Percentiles rank a stretch among this genome's conserved stretches.
Conservation (phyloP, 2,113 vertebrate species). For the Cochlearius cochlearius region DNA sequence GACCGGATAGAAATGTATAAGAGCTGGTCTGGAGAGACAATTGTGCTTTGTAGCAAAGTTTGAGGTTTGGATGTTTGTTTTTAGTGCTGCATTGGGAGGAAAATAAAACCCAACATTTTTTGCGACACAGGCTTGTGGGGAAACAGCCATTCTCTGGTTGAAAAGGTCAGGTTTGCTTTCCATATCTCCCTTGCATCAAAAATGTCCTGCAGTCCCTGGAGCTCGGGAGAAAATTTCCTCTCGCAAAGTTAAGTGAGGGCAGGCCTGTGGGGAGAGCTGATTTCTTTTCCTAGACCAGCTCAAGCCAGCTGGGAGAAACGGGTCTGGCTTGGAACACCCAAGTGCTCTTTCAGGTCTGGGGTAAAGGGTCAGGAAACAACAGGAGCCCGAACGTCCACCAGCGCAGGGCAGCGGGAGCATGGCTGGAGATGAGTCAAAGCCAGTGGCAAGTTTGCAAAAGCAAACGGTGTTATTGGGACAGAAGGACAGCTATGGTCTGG, state of each 20-base stretch:
- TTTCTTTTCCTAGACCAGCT: background rate
- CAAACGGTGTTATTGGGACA: background rate
- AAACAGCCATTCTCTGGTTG: constrained; percentile 19
- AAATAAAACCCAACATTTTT: constrained; percentile 39
- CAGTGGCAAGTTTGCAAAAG: background rate
- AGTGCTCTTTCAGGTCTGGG: background rate
- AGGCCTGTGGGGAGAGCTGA: background rate
- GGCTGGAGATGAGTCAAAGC: background rate
- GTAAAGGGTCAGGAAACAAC: background rate
- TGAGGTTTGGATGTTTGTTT: constrained; percentile 57
- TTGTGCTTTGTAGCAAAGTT: background rate
- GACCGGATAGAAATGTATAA: fast-evolving
- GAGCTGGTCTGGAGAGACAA: background rate
- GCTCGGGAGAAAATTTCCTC: constrained; percentile 25
- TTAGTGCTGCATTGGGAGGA: background rate
- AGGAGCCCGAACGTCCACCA: background rate
- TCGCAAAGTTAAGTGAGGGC: constrained; percentile 52
- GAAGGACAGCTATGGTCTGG: background rate
- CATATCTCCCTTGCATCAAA: constrained; percentile 40
- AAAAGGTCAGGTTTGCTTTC: constrained; percentile 64
- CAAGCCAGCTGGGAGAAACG: background rate
- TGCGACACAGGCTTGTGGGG: background rate
- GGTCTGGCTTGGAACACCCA: background rate
- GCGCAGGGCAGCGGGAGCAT: fast-evolving
- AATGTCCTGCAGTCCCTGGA: constrained; percentile 29